Percentiles rank a stretch among this genome's conserved stretches.
Evolutionary conservation across 2,113 vertebrate species (phyloP).

Genomic region (Phoenicopterus ruber): DNA sequence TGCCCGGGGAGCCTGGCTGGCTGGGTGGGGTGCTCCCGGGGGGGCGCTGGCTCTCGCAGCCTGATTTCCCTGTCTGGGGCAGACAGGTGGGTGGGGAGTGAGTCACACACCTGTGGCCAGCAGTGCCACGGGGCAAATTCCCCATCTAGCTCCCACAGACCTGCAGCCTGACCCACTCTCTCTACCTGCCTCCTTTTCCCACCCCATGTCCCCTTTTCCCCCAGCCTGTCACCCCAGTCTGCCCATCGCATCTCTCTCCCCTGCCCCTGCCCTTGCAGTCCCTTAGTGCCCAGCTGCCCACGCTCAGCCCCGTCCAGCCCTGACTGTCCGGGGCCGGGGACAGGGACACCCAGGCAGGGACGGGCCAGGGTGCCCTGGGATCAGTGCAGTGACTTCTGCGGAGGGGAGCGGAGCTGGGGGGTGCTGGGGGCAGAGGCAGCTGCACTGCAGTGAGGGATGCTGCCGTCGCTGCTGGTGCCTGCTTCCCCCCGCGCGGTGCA

Average conservation of each 20-base stretch:
- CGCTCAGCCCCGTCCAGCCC: not conserved
- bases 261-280: not conserved
- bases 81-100: not conserved
- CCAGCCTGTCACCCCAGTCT: accelerated
- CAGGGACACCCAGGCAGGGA: not conserved
- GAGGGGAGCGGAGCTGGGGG: not conserved
- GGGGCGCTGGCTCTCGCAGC: not conserved
- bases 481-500: not conserved
- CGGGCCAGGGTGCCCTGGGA: not conserved
- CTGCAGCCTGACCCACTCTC: not conserved
- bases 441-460: not conserved
- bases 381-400: not conserved
- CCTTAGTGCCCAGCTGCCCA: not conserved
- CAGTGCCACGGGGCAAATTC: not conserved
- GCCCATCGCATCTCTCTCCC: accelerated
- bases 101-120: not conserved
- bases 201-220: not conserved
- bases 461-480: not conserved
- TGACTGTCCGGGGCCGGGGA: not conserved
- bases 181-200: not conserved
- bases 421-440: not conserved
- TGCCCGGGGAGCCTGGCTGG: not conserved
- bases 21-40: not conserved
- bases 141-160: not conserved
- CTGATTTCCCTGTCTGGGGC: not conserved